Conservation (phyloP, 1,140 invertebrate species). For the Doryteuthis pealeii region DNA sequence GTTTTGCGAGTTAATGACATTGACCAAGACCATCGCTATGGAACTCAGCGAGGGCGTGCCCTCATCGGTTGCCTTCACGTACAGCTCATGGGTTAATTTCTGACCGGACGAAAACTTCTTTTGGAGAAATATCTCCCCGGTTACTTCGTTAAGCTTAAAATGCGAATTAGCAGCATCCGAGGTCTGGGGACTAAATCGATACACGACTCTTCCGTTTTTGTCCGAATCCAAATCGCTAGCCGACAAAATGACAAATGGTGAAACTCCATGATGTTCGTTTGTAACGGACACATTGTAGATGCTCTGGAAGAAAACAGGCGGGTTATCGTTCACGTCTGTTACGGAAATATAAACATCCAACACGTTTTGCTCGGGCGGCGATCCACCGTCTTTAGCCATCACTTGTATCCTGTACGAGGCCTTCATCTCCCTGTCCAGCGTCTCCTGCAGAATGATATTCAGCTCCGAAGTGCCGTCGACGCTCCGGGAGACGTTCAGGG, state of each 20-base stretch:
- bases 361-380: slow-evolving; percentile 75
- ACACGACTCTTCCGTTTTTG: slow-evolving; percentile 28
- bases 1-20: slow-evolving; percentile 86
- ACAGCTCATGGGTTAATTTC: slow-evolving; percentile 18
- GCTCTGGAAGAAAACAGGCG: slow-evolving; percentile 87
- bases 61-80: slow-evolving; percentile 24
- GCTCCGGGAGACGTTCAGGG: neutral
- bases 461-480: neutral
- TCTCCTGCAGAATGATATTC: slow-evolving; percentile 60
- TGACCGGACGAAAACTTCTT: slow-evolving; percentile 21
- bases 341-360: slow-evolving; percentile 73
- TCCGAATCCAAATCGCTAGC: slow-evolving; percentile 35
- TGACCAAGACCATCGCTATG: slow-evolving; percentile 91
- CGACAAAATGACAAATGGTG: slow-evolving; percentile 29
- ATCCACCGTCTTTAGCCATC: slow-evolving; percentile 76
- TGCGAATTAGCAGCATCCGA: slow-evolving; percentile 19
- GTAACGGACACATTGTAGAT: slow-evolving; percentile 36
- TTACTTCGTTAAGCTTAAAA: slow-evolving; percentile 22
- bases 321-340: slow-evolving; percentile 89
- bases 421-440: slow-evolving; percentile 81
- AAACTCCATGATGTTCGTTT: slow-evolving; percentile 35
- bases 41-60: slow-evolving; percentile 70
- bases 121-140: slow-evolving; percentile 24
- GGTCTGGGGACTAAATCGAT: slow-evolving; percentile 21
- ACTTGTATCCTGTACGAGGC: slow-evolving; percentile 77